Evolutionary conservation across 2,888 invertebrate genomes (phyloP), one percentile per base, ranked within the genome.

Genomic region (Caenorhabditis japonica): DNA sequence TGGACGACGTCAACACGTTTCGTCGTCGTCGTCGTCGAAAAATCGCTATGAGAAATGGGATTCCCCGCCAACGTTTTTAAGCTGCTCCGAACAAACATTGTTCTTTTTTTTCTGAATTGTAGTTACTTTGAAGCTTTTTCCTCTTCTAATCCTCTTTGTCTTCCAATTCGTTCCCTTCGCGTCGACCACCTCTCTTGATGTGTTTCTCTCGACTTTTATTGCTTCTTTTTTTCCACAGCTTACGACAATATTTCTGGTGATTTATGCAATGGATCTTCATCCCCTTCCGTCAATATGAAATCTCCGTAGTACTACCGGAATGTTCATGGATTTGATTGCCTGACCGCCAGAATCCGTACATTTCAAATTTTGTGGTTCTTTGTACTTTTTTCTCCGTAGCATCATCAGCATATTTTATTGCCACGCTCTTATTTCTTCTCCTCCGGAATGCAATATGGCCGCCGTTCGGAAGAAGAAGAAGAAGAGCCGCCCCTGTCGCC

Each of bases 401-500:
- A 51, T 34, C 36, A 34, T n/a, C 44, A 13, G 34, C 41, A 64
- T 55, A 56, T 64, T 64, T 64, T 64, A 64, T 64, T 64, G 64
- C 43, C 64, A 47, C 53, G 61, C 52, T 61, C n/a, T n/a, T n/a
- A n/a, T n/a, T n/a, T n/a, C n/a, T n/a, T n/a, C n/a, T n/a, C 44
- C 44, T 39, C 55, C 34, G 64, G 55, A 56, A 56, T 64, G 64
- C 64, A 64, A 56, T 64, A 64, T 64, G 64, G 64, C 41, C 23
- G 33, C 23, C 25, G 47, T 47, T 47, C 39, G 21, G 49, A 30
- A 49, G 47, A 12, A 33, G 30, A 15, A 21, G 33, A n/a, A n/a
- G n/a, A n/a, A n/a, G n/a, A n/a, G 39, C 39, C 38, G 44, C 47
- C 21, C 49, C 46, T 44, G 33, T 44, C 46, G 56, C 38, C 38